phyloP scores from a whole-genome alignment of 2,888 invertebrate species.

The Drosophila merina region DNA sequence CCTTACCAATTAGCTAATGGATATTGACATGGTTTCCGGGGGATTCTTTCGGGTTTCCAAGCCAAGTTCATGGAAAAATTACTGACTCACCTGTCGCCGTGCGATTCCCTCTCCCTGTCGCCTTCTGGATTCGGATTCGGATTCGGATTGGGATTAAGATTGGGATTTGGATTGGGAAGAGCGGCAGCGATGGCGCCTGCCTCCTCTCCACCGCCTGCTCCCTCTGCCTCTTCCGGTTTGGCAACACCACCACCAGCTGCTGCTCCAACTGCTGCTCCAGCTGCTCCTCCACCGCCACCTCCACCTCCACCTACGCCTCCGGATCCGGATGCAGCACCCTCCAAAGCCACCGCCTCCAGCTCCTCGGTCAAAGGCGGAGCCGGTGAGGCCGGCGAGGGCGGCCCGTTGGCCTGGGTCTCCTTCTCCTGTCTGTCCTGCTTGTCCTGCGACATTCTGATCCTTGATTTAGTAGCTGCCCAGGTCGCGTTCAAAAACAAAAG shows the following conservation, averaged over 20 bases:
- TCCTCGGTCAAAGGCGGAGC: conserved; percentile 43
- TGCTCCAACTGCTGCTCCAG: not conserved
- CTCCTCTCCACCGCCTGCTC: not conserved
- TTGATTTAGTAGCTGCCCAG: conserved; percentile 3
- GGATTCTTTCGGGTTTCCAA: conserved; percentile 4
- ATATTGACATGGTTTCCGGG: conserved; percentile 52
- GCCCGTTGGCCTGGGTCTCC: conserved; percentile 5
- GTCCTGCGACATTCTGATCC: conserved; percentile 49
- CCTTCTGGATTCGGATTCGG: conserved; percentile 18
- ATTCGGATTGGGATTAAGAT: conserved; percentile 1
- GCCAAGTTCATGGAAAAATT: conserved; percentile 7
- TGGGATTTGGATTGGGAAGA: not conserved
- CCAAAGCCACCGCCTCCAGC: conserved; percentile 19
- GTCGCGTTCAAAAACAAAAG: conserved; percentile 14
- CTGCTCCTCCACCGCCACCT: conserved; percentile 3
- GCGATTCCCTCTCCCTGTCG: conserved; percentile 49
- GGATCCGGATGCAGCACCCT: not conserved
- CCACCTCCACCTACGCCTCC: conserved; percentile 45
- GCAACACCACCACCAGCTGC: not conserved
- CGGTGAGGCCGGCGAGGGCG: conserved; percentile 42
- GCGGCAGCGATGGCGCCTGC: not conserved
- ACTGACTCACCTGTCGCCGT: conserved; percentile 65
- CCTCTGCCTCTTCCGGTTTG: not conserved
- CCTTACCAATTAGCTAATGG: conserved; percentile 68
- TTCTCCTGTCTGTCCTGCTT: conserved; percentile 6